phyloP scores from a whole-genome alignment of 2,113 vertebrate species.

The Pseudorasbora parva region DNA sequence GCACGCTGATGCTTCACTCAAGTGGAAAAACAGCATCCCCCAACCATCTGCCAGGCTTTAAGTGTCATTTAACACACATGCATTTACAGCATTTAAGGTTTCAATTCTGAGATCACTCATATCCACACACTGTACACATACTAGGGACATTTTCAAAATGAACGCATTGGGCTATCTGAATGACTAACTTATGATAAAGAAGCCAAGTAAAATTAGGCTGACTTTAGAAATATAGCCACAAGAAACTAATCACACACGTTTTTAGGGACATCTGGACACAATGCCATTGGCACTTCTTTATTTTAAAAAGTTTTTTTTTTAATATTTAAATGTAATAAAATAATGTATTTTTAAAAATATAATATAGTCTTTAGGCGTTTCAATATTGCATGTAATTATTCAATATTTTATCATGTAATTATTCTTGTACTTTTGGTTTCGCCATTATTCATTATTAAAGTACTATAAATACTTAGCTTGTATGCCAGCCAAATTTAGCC shows the following conservation, averaged over 20 bases:
- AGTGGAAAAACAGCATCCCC: slow-evolving; percentile 56
- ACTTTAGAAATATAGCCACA: neutral
- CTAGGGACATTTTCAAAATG: neutral
- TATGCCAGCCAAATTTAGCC: no score
- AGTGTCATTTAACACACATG: slow-evolving; percentile 5
- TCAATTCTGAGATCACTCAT: neutral
- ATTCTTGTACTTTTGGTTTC: neutral
- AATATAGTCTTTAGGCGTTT: neutral
- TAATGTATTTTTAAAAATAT: neutral
- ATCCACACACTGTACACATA: neutral
- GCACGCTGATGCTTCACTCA: slow-evolving; percentile 49
- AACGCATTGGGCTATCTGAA: neutral
- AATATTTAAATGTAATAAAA: neutral
- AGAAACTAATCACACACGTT: neutral
- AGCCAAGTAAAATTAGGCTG: neutral
- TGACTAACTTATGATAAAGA: neutral
- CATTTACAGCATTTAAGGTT: neutral
- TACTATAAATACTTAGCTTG: neutral
- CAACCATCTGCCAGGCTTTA: slow-evolving; percentile 43
- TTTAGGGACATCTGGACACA: neutral
- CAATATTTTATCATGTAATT: neutral
- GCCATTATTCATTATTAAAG: neutral
- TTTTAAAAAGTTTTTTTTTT: neutral
- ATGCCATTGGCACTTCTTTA: neutral
- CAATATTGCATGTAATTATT: neutral